phyloP scores from a whole-genome alignment of 2,888 invertebrate genomes.

The Drosophila mimetica region DNA sequence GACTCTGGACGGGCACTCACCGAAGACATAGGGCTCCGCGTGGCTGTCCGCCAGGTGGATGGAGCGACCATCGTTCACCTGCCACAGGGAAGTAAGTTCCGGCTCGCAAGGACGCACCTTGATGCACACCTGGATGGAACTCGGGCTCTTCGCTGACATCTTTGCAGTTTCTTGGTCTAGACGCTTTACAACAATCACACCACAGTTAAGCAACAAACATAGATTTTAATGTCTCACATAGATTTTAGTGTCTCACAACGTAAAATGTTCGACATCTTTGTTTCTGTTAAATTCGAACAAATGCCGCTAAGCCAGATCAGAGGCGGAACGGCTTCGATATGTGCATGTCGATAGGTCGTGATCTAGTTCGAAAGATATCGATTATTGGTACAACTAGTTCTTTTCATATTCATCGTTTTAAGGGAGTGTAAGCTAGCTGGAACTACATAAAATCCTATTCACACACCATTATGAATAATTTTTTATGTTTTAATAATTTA shows the following conservation, averaged over 20 bases:
- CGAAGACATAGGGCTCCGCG: constrained; percentile 85
- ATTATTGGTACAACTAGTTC: neutral
- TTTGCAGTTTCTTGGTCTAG: neutral
- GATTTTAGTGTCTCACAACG: neutral
- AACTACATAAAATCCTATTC: too few relatives aligned
- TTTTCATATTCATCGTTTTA: too few relatives aligned
- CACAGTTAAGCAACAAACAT: neutral
- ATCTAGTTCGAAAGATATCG: neutral
- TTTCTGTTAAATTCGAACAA: constrained; percentile 60
- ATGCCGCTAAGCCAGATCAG: constrained; percentile 51
- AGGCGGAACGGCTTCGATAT: neutral
- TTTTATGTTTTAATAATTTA: too few relatives aligned
- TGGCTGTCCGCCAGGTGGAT: constrained; percentile 87
- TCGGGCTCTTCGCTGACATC: constrained; percentile 67
- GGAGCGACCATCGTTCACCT: constrained; percentile 86
- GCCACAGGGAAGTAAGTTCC: constrained; percentile 87
- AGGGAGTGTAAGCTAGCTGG: too few relatives aligned
- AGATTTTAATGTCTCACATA: neutral
- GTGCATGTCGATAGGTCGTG: neutral
- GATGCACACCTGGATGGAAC: constrained; percentile 89
- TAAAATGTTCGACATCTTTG: constrained; percentile 13
- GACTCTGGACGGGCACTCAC: constrained; percentile 73
- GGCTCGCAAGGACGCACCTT: constrained; percentile 88
- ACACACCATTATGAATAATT: too few relatives aligned
- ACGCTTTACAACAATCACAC: neutral